Conservation (phyloP, 2,797 vertebrate species). For the Tokudaia tokunoshimensis region DNA sequence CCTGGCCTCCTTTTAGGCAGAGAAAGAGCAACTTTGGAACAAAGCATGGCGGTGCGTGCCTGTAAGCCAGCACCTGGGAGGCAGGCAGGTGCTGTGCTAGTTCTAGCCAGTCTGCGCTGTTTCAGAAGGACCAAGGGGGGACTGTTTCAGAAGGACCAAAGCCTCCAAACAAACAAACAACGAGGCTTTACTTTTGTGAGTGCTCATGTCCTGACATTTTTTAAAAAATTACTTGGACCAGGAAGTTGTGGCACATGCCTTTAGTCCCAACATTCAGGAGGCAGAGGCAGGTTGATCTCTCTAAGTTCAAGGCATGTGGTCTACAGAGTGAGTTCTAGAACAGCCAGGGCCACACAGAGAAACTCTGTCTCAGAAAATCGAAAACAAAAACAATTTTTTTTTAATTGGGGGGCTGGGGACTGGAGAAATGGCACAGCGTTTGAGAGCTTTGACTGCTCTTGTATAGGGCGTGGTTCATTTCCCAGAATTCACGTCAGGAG, state of each 20-base stretch:
- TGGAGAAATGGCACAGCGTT: not conserved
- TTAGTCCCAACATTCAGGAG: not conserved
- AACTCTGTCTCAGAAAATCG: not conserved
- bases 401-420: not conserved
- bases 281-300: not conserved
- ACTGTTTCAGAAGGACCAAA: not conserved
- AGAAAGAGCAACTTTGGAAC: conserved; percentile 17
- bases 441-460: not conserved
- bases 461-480: not conserved
- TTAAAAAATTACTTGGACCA: not conserved
- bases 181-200: not conserved
- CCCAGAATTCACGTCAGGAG: not conserved
- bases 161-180: not conserved
- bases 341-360: not conserved
- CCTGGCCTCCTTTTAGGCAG: conserved; percentile 20
- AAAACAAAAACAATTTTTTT: not conserved
- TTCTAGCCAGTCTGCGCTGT: not conserved
- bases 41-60: not conserved
- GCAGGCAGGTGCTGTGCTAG: not conserved
- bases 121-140: not conserved
- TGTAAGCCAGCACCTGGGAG: not conserved
- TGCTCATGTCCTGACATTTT: not conserved
- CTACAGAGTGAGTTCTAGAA: not conserved
- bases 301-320: not conserved
- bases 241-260: not conserved